Conservation (phyloP, 92 coral and sea anemone genomes). For the Heliopora coerulea region DNA sequence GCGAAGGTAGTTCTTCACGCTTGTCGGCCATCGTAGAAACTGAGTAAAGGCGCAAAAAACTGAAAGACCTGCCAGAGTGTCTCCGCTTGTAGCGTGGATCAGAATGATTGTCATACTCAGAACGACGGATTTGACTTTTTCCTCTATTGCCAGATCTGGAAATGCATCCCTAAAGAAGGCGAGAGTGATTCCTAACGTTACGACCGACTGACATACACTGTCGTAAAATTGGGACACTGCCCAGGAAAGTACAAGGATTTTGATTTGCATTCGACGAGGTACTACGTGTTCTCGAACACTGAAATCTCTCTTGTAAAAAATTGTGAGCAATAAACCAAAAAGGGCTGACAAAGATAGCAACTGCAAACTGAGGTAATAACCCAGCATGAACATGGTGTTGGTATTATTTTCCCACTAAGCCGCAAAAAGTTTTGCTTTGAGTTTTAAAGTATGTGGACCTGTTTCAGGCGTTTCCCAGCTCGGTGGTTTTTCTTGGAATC, state of each 20-base stretch:
- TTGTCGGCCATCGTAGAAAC: constrained; percentile 38
- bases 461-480: too few species aligned
- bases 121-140: neutral
- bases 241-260: neutral
- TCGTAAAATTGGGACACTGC: neutral
- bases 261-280: neutral
- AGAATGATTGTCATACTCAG: neutral
- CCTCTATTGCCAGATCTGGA: neutral
- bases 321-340: constrained; percentile 43
- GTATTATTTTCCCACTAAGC: too few species aligned
- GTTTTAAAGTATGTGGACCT: too few species aligned
- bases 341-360: neutral
- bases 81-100: neutral
- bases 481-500: too few species aligned
- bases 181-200: neutral
- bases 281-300: constrained; percentile 26
- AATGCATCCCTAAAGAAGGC: neutral
- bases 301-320: constrained; percentile 61
- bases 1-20: constrained; percentile 15
- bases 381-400: neutral
- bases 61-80: neutral
- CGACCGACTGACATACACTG: neutral
- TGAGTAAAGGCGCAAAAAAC: constrained; percentile 29
- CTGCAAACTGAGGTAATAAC: neutral
- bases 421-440: too few species aligned